A percentile compares a stretch with the other conserved stretches of the same genome.
These are phyloP conservation scores for Muscidifurax raptorellus DNA, from an alignment of 1,140 invertebrate genomes.

Conservation along the genomic window DNA sequence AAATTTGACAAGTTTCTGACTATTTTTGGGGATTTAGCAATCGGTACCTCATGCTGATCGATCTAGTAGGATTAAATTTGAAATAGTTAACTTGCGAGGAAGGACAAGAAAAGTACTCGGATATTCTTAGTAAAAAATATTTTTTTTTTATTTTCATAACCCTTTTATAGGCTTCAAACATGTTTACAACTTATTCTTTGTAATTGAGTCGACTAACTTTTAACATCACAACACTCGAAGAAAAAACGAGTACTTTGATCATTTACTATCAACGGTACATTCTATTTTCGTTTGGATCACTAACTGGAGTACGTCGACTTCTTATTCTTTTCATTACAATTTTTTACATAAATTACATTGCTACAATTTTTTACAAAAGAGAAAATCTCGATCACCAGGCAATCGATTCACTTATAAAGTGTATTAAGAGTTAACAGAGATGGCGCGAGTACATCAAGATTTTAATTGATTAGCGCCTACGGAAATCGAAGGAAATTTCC, in stretches of 20 bases:
- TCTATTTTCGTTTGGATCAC: background rate
- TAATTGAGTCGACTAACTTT: background rate
- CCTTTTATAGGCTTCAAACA: background rate
- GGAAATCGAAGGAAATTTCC: constrained; percentile 67
- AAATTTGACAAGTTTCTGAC: too few species aligned
- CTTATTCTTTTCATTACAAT: background rate
- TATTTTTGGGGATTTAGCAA: too few species aligned
- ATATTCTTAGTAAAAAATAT: constrained; percentile 45
- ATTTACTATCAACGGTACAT: constrained; percentile 15
- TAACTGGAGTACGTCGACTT: constrained; percentile 17
- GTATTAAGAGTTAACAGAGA: background rate
- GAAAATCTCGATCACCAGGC: background rate
- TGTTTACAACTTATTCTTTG: constrained; percentile 38
- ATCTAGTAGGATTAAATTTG: too few species aligned
- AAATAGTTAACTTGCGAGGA: too few species aligned
- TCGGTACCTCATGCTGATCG: too few species aligned
- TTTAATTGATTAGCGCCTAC: constrained; percentile 59
- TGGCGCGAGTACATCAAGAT: background rate
- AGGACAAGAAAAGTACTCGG: too few species aligned
- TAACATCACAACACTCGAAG: constrained; percentile 29
- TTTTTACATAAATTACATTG: constrained; percentile 29
- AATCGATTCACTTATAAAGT: constrained; percentile 38
- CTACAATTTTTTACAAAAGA: constrained; percentile 10
- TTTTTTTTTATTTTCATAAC: constrained; percentile 35
- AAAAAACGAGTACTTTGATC: background rate